Evolutionary conservation across 1,140 invertebrate genomes (phyloP).

Genomic region (Chironomus striatipennis): DNA sequence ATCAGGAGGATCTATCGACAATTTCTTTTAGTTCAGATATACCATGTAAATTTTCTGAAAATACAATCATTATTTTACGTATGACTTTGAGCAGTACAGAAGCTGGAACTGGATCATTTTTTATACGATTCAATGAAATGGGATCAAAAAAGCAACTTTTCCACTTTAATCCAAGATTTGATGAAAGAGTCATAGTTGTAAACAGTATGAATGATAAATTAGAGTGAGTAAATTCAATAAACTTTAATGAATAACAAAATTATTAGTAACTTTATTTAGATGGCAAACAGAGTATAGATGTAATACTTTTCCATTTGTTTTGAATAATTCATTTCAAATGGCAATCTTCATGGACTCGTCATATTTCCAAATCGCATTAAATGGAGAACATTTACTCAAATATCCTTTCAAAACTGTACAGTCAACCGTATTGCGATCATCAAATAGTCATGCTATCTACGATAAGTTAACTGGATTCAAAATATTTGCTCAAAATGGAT

Average conservation of each 20-base stretch:
- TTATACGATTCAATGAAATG: not conserved
- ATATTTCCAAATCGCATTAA: not conserved
- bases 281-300: not conserved
- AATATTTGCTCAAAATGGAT: not conserved
- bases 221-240: not conserved
- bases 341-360: not conserved
- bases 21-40: not conserved
- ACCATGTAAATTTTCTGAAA: not conserved
- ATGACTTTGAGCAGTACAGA: not conserved
- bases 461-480: slow-evolving; percentile 9
- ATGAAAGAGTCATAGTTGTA: not conserved
- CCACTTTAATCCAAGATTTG: not conserved
- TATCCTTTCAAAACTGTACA: not conserved
- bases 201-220: not conserved
- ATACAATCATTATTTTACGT: not conserved
- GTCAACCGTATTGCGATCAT: not conserved
- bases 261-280: not conserved
- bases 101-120: not conserved
- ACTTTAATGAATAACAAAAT: no score
- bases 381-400: not conserved
- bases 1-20: not conserved
- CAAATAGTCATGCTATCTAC: not conserved
- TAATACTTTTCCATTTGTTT: not conserved
- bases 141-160: not conserved
- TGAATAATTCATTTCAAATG: not conserved